Evolutionary conservation across 2,797 vertebrate species (phyloP), one percentile per base, ranked within the genome.

Genomic region (Cephalopachus bancanus): DNA sequence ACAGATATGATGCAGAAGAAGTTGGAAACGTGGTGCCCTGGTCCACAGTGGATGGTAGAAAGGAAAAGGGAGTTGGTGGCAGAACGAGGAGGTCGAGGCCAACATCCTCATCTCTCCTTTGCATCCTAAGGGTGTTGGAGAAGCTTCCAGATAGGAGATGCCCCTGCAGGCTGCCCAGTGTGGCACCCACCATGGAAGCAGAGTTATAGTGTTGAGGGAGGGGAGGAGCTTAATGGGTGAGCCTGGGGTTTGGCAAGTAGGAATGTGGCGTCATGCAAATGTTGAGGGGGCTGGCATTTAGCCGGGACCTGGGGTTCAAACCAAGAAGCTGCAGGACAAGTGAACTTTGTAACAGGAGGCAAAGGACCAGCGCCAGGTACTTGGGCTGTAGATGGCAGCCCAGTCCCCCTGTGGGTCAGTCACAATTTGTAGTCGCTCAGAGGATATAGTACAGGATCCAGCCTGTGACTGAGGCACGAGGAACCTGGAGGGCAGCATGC

Each of bases 131-230:
- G 16, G 2, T 53, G 22, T 62, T 65, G 0, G 4, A 44, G 64
- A 84, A 60, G 44, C 59, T 28, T 49, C 30, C 51, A 71, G 12
- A 17, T 26, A 57, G 62, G 53, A 89, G 69, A 65, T 17, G 0
- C 20, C 44, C 22, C 33, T 62, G 74, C 6, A 0, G 76, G 67
- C 93, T 79, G 49, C 71, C 53, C 33, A 10, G 62, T 7, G 16
- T 37, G 64, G 33, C 3, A 1, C 15, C 30, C 44, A 16, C 9
- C 37, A 4, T 17, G 59, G 62, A 75, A 79, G 33, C 75, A 19
- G 33, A 37, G 0, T 3, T 49, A 59, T 20, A 53, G 53, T 3
- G 0, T 4, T 10, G 55, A 28, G 62, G 16, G 65, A 57, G 53
- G 10, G 4, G 14, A 51, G 20, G 10, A 28, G 51, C 30, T 28